These are phyloP conservation scores for Whitmania pigra DNA, from an alignment of 1,140 invertebrate species.

Conservation along the genomic window DNA sequence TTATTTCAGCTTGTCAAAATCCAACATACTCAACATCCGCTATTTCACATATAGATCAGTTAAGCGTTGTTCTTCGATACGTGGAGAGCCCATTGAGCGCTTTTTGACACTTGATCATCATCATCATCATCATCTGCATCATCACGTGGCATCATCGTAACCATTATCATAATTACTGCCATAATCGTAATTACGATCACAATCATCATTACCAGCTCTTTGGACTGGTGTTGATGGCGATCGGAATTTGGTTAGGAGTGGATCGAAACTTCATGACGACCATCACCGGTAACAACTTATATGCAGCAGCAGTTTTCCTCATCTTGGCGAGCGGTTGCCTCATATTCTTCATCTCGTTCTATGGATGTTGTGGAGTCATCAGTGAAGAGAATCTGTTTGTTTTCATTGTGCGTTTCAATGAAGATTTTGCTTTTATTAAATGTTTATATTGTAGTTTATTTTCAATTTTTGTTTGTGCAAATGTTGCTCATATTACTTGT, in stretches of 20 bases:
- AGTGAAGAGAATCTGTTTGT: slow-evolving; percentile 16
- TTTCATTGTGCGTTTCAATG: not conserved
- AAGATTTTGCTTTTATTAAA: not conserved
- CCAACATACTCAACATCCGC: too few species aligned
- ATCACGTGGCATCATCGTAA: too few species aligned
- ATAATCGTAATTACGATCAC: not conserved
- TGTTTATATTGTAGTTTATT: not conserved
- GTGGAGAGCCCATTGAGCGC: too few species aligned
- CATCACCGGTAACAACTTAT: slow-evolving; percentile 24
- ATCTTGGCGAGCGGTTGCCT: slow-evolving; percentile 18
- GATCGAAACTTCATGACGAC: slow-evolving; percentile 24
- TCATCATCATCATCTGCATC: too few species aligned
- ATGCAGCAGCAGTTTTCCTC: slow-evolving; percentile 22
- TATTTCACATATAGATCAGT: too few species aligned
- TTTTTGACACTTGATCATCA: not conserved
- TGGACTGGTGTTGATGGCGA: slow-evolving; percentile 17
- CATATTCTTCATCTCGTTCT: slow-evolving; percentile 24
- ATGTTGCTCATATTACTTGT: too few species aligned
- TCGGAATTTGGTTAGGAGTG: slow-evolving; percentile 25
- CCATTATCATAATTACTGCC: too few species aligned
- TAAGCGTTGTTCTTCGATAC: too few species aligned
- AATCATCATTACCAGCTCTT: slow-evolving; percentile 13
- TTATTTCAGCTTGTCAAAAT: too few species aligned
- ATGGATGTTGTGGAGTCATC: slow-evolving; percentile 24
- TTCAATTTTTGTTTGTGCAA: too few species aligned